Base-by-base conservation (phyloP, 2,888 invertebrate species). In the Microdon myrmicae region DNA sequence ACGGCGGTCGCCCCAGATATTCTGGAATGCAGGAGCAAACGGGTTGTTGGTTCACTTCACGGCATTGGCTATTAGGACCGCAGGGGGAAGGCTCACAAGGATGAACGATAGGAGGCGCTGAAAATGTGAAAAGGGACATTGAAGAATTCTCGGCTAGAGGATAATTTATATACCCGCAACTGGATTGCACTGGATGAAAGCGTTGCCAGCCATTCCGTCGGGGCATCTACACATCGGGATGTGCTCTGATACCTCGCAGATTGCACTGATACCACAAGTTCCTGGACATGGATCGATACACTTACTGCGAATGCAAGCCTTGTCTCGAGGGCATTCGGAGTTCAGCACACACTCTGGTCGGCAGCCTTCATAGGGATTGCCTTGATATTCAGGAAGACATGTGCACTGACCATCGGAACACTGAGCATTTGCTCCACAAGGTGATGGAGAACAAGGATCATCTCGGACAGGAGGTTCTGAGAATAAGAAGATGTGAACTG, bases 211-310 rank as follows among this genome's bases (percentile, higher is more conserved):
- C 74, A 86, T 85, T 66, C 87, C 87, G 14, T 83, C 81, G 0
- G 84, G 82, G 72, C 90, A 90, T 43, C 84, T 83, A 72, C 90
- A 90, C 71, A 85, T 86, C 12, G 91, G 90, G 38, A 86, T 83
- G 75, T 92, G 91, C 73, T 88, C 89, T 22, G 88, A 83, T 8
- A 90, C 89, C 70, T 85, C 84, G 74, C 92, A 92, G 55, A 85
- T 81, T 4, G 90, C 88, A 72, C 87, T 87, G 32, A 86, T 76
- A 12, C 90, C 90, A 72, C 91, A 91, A 3, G 86, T 86, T 19
- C 89, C 89, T 2, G 86, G 85, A 71, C 93, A 94, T 4, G 93
- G 93, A 79, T 93, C 90, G 69, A 83, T 82, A 74, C 90, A 90
- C 81, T 90, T 90, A 73, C 85, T 86, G 74, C 86, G 84, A 39